Conservation (phyloP, 1,140 invertebrate genomes). For the Bombus cullumanus region DNA sequence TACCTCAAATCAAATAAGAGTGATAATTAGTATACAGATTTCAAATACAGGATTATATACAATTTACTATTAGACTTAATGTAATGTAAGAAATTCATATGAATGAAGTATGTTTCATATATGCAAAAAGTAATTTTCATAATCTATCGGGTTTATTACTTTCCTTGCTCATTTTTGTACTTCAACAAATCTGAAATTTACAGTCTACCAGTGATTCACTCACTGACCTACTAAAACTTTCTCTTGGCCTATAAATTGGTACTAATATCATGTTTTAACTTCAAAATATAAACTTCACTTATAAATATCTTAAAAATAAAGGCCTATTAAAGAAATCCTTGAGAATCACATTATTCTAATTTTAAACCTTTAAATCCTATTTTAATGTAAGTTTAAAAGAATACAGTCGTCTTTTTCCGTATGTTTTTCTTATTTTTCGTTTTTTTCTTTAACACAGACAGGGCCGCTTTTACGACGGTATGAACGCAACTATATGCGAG, state of each 20-base stretch:
- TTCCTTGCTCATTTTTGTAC: slow-evolving; percentile 8
- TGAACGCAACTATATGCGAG: slow-evolving; percentile 25
- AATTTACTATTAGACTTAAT: slow-evolving; percentile 13
- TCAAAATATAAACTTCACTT: slow-evolving; percentile 5
- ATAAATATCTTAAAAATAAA: slow-evolving; percentile 23
- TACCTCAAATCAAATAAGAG: slow-evolving; percentile 3
- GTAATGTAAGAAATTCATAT: slow-evolving; percentile 16
- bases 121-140: background rate
- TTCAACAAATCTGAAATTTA: slow-evolving; percentile 30
- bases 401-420: background rate
- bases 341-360: slow-evolving; percentile 9
- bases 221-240: background rate
- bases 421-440: background rate
- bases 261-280: slow-evolving; percentile 7
- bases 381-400: slow-evolving; percentile 30
- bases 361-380: background rate
- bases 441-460: slow-evolving; percentile 26
- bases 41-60: slow-evolving; percentile 19
- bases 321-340: slow-evolving; percentile 17
- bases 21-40: slow-evolving; percentile 15
- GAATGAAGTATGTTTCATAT: slow-evolving; percentile 6
- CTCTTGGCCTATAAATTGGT: background rate
- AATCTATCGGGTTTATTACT: background rate
- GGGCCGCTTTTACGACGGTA: background rate
- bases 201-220: slow-evolving; percentile 6